Evolutionary conservation across 2,113 vertebrate genomes (phyloP).

Genomic region (Phodopus roborovskii): DNA sequence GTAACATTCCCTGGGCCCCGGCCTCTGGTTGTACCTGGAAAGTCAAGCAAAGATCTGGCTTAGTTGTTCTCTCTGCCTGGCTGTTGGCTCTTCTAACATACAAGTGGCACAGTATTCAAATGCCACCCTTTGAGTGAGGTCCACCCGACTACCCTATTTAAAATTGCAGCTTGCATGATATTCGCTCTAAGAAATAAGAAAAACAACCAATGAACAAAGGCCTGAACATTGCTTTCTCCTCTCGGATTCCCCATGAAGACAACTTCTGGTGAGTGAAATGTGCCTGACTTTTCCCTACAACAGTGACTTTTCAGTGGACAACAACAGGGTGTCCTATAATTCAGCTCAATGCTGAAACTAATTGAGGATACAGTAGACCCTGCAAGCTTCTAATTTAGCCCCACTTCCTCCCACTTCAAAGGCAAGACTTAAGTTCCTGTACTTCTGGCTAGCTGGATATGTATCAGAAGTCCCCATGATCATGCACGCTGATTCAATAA

Average conservation of each 20-base stretch:
- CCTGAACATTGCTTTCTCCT: background rate
- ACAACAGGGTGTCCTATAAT: background rate
- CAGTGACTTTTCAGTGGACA: background rate
- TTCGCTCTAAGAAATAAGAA: background rate
- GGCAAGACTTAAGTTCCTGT: background rate
- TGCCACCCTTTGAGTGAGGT: background rate
- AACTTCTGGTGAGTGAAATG: background rate
- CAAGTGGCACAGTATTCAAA: background rate
- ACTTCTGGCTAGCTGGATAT: background rate
- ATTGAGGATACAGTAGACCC: background rate
- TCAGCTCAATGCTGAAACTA: background rate
- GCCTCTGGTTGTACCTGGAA: background rate
- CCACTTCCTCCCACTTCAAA: background rate
- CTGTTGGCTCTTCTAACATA: background rate
- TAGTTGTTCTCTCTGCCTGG: background rate
- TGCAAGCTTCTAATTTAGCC: background rate
- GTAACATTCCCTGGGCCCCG: background rate
- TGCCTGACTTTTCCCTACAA: background rate
- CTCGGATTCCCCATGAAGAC: background rate
- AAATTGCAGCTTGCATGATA: background rate
- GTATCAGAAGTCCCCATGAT: background rate
- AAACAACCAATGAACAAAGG: background rate
- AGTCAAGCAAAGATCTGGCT: background rate
- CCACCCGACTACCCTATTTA: background rate
- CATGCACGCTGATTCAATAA: background rate